phyloP scores from a whole-genome alignment of 2,797 vertebrate species.

The Phrynocephalus guinanensis region DNA sequence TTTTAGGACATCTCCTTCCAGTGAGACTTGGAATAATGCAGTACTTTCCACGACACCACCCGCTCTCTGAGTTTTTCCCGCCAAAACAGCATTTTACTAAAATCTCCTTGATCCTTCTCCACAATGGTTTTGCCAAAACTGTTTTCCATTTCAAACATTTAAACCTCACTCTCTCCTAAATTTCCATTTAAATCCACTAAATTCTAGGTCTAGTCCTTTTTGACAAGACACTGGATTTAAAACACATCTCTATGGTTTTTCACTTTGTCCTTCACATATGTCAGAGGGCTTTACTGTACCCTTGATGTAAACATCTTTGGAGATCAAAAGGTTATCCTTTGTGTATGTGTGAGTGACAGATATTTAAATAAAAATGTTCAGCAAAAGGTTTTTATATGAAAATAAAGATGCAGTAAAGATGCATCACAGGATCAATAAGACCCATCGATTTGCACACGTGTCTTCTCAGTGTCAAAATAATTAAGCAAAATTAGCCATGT shows the following conservation, averaged over 20 bases:
- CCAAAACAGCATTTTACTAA: constrained; percentile 32
- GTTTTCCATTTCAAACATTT: constrained; percentile 16
- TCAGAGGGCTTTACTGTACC: neutral
- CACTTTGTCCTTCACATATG: neutral
- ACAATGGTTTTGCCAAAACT: constrained; percentile 36
- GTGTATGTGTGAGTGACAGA: constrained; percentile 1
- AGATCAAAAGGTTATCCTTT: neutral
- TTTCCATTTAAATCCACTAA: neutral
- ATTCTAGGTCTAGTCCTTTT: constrained; percentile 18
- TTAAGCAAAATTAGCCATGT: too few species aligned
- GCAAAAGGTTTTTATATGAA: constrained; percentile 15
- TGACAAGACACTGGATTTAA: constrained; percentile 21
- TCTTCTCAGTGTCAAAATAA: too few species aligned
- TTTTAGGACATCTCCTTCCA: neutral
- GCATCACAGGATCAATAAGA: neutral
- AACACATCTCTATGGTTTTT: constrained; percentile 11
- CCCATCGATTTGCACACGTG: neutral
- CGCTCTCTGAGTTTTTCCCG: constrained; percentile 13
- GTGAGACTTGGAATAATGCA: constrained; percentile 12
- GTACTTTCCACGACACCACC: neutral
- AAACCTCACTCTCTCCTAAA: constrained; percentile 11
- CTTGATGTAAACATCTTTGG: neutral
- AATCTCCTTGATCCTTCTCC: neutral
- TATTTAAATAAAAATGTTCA: constrained; percentile 3
- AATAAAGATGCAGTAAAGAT: constrained; percentile 17